Percentiles rank a stretch among this genome's conserved stretches.
Conservation (phyloP, 2,113 vertebrate genomes). For the Epinephelus fuscoguttatus region DNA sequence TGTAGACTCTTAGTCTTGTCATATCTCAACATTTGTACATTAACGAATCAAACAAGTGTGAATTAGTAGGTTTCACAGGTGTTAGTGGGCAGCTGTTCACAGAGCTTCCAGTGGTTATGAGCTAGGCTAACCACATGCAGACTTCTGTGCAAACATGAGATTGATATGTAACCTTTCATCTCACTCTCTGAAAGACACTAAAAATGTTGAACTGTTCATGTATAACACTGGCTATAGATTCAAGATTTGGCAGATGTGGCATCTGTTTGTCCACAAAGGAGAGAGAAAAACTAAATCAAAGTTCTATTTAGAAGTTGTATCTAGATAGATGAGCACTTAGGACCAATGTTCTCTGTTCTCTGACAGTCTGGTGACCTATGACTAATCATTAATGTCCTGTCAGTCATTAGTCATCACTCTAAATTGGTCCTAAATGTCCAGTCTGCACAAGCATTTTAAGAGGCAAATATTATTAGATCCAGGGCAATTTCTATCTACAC, state of each 20-base stretch:
- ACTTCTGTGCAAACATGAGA: too few relatives aligned
- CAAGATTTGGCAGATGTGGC: neutral
- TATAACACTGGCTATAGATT: neutral
- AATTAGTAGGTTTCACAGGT: too few relatives aligned
- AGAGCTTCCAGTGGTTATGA: too few relatives aligned
- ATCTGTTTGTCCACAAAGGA: neutral
- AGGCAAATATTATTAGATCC: neutral
- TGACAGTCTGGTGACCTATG: constrained; percentile 5
- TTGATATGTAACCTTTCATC: too few relatives aligned
- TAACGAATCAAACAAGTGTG: too few relatives aligned
- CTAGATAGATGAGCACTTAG: neutral
- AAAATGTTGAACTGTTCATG: neutral
- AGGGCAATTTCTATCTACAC: neutral
- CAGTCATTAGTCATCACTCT: neutral
- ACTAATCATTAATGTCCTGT: neutral
- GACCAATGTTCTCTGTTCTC: neutral
- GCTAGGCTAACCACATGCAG: too few relatives aligned
- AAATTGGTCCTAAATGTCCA: neutral
- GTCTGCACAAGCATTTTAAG: too few relatives aligned
- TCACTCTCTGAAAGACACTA: too few relatives aligned
- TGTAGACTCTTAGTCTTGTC: too few relatives aligned
- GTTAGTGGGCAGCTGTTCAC: too few relatives aligned
- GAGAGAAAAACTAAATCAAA: neutral
- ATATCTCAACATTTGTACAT: too few relatives aligned
- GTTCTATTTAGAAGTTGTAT: neutral